A percentile compares a stretch with the other conserved stretches of the same genome.
Evolutionary conservation across 2,888 invertebrate genomes (phyloP).

Genomic region (Coleophora flavipennella): DNA sequence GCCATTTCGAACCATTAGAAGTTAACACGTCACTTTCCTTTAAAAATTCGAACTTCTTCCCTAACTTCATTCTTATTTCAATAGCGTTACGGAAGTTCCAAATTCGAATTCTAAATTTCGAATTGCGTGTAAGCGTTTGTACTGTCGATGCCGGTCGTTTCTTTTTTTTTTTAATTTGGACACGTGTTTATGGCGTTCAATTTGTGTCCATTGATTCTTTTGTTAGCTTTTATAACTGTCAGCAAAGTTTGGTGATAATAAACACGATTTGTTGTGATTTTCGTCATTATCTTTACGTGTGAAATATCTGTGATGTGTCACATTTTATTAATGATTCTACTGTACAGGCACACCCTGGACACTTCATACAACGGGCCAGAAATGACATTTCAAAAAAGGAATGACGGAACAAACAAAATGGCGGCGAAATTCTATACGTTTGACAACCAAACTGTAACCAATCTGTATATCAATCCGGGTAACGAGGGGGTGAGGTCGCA

Average conservation of each 20-base stretch:
- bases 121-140: constrained; percentile 5
- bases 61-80: constrained; percentile 6
- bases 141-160: constrained; percentile 24
- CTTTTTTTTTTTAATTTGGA: constrained; percentile 38
- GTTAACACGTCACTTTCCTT: constrained; percentile 16
- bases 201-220: constrained; percentile 59
- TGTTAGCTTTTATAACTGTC: constrained; percentile 39
- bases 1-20: neutral
- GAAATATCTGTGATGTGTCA: neutral
- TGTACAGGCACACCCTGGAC: too few species aligned
- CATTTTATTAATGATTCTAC: too few species aligned
- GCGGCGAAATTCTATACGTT: too few species aligned
- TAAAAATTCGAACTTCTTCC: constrained; percentile 16
- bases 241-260: constrained; percentile 11
- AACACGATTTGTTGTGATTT: constrained; percentile 3
- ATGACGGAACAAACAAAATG: too few species aligned
- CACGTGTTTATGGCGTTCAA: constrained; percentile 61
- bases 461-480: too few species aligned
- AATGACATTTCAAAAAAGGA: too few species aligned
- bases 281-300: too few species aligned
- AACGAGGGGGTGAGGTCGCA: too few species aligned
- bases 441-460: too few species aligned
- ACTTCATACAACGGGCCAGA: too few species aligned
- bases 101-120: constrained; percentile 10
- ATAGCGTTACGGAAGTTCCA: constrained; percentile 12